phyloP scores from a whole-genome alignment of 2,888 invertebrate species.

The Sabatieria punctata region DNA sequence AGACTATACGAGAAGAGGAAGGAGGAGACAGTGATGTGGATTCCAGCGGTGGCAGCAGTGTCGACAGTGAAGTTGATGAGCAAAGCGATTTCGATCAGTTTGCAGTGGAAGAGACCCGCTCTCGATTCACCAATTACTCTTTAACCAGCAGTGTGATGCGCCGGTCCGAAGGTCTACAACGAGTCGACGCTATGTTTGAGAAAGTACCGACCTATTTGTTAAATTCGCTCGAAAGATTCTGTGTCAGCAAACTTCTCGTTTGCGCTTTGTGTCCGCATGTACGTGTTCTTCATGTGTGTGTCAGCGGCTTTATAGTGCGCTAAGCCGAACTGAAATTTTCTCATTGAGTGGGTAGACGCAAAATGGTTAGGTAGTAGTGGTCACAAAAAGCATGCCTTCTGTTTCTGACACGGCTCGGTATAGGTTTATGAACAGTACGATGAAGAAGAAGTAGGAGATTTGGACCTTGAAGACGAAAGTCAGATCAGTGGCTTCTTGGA shows the following conservation, averaged over 20 bases:
- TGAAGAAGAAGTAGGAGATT: conserved; percentile 71
- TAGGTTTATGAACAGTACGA: conserved; percentile 67
- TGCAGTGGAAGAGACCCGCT: conserved; percentile 49
- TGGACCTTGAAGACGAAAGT: conserved; percentile 53
- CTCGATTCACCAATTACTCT: conserved; percentile 77
- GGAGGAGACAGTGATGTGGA: conserved; percentile 29
- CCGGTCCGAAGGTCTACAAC: conserved; percentile 59
- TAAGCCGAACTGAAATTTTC: too few relatives aligned
- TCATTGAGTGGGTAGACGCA: too few relatives aligned
- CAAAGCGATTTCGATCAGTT: neutral
- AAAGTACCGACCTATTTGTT: conserved; percentile 41
- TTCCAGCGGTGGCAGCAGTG: conserved; percentile 15
- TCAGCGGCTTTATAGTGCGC: too few relatives aligned
- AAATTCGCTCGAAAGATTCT: neutral
- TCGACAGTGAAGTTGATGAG: conserved; percentile 11
- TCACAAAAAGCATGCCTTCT: too few relatives aligned
- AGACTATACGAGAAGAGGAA: too few relatives aligned
- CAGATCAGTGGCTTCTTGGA: conserved; percentile 50
- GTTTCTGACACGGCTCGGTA: too few relatives aligned
- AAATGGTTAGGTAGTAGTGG: too few relatives aligned
- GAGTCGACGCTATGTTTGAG: conserved; percentile 75
- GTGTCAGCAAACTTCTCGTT: conserved; percentile 3
- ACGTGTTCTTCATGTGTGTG: too few relatives aligned
- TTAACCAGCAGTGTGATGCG: conserved; percentile 76
- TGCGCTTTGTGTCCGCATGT: neutral